Evolutionary conservation across 2,888 invertebrate species (phyloP), one percentile per base, ranked within the genome.

Genomic region (Stenodera caucasica): DNA sequence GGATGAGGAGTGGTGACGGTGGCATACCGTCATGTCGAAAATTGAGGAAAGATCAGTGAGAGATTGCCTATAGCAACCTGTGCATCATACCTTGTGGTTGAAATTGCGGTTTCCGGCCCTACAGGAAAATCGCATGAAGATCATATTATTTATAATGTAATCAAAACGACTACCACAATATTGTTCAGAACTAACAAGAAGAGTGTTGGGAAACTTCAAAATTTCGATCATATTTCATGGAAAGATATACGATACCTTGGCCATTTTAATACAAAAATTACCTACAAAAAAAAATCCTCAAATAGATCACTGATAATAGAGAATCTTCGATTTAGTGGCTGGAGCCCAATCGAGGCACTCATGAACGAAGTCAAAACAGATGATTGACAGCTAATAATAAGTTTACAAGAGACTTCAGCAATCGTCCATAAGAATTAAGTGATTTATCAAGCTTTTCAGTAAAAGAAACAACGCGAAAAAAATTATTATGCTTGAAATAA

Each of bases 371-470:
- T 63, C 59, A 53, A 35, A 45, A 45, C 11, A 21, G 35, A 59
- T 63, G 63, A 63, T 45, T 56, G 63, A 54, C 63, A 52, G 51
- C 55, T 62, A 58, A 62, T 56, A 51, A 54, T 56, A 9, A 14
- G 21, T 23, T 53, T 18, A 18, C 40, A 33, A 15, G 52, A 53
- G 53, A 56, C 21, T 32, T 57, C 49, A 37, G n/a, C n/a, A n/a
- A n/a, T n/a, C n/a, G n/a, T n/a, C n/a, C n/a, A n/a, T n/a, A n/a
- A n/a, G n/a, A n/a, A n/a, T n/a, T n/a, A n/a, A n/a, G n/a, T n/a
- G 35, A 50, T 57, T 23, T 51, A 51, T 57, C n/a, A 49, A 23
- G n/a, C 23, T 21, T 23, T 45, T 21, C 2, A 26, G 2, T 4
- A 26, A 26, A 4, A 26, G 2, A 26, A 4, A 26, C 5, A 26